Base-by-base conservation (phyloP, 1,140 invertebrate species). In the Bradysia coprophila region DNA sequence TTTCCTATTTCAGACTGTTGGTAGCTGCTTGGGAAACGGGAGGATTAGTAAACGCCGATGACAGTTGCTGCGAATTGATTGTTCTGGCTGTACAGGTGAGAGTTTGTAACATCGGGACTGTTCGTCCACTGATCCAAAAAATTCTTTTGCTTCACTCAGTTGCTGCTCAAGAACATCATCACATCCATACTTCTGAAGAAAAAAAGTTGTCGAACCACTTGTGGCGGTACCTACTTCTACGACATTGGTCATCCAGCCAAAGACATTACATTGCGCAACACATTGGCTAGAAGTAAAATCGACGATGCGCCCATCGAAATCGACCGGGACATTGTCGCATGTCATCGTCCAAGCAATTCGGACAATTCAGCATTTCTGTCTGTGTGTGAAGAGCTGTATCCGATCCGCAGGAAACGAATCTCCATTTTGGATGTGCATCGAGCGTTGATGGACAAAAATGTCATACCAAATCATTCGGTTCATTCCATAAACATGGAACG, bases 11-110 rank as follows among this genome's bases (percentile, higher is more conserved):
- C n/a, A n/a, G n/a, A n/a, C n/a, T n/a, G n/a, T n/a, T n/a, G 76
- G 78, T 33, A 80, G n/a, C n/a, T n/a, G n/a, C 82, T 16, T 88
- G 82, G 83, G 84, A 88, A 49, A 69, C 73, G 34, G 82, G n/a
- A n/a, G n/a, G 81, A 5, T 67, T 89, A 22, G 76, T 83, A 45
- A 78, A 76, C 21, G 81, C 81, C 23, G 76, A 83, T 46, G 79
- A 84, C 51, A 73, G 71, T 48, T 80, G 79, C 13, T 78, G 81
- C 2, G 73, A 78, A 44, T 66, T 85, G 10, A 67, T 87, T 21
- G 75, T 83, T 32, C 70, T 73, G 36, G 79, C 82, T 19, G 73
- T 82, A 4, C 75, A 81, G 54, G 71, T 67, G 49, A 44, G 23
- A 42, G 16, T n/a, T n/a, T n/a, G n/a, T n/a, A n/a, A n/a, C n/a